phyloP scores from a whole-genome alignment of 2,888 invertebrate species.

The Hypomecis atomaria region DNA sequence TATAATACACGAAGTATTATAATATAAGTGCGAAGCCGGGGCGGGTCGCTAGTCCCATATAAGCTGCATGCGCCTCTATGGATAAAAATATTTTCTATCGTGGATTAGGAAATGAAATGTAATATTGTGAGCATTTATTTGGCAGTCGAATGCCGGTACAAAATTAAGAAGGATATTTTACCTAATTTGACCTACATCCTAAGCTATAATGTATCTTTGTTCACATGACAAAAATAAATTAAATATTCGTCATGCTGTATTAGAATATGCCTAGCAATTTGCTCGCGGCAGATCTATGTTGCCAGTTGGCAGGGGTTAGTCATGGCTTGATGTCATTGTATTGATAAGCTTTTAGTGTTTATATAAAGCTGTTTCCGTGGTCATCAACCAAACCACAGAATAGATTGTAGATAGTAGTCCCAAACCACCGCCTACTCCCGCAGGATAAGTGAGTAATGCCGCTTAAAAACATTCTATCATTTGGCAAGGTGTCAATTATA shows the following conservation, averaged over 20 bases:
- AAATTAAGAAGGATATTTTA: too few species aligned
- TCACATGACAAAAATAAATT: neutral
- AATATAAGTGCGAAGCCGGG: too few species aligned
- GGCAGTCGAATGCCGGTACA: too few species aligned
- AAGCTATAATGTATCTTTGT: too few species aligned
- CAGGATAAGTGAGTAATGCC: constrained; percentile 16
- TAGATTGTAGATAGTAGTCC: neutral
- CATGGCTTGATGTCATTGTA: neutral
- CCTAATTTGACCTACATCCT: too few species aligned
- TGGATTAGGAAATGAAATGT: too few species aligned
- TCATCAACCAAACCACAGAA: constrained; percentile 19
- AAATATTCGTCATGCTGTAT: neutral
- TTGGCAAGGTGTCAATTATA: constrained; percentile 19
- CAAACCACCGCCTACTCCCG: constrained; percentile 5
- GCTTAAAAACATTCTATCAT: constrained; percentile 16
- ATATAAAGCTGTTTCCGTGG: constrained; percentile 11
- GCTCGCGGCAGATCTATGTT: neutral
- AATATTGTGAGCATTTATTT: too few species aligned
- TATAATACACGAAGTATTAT: too few species aligned
- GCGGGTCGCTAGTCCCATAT: too few species aligned
- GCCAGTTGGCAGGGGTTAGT: constrained; percentile 8
- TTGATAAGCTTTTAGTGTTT: constrained; percentile 10
- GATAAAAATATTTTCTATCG: too few species aligned
- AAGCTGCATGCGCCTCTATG: too few species aligned
- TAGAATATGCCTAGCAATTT: neutral